phyloP scores from a whole-genome alignment of 2,113 vertebrate species.

The Microtus ochrogaster region DNA sequence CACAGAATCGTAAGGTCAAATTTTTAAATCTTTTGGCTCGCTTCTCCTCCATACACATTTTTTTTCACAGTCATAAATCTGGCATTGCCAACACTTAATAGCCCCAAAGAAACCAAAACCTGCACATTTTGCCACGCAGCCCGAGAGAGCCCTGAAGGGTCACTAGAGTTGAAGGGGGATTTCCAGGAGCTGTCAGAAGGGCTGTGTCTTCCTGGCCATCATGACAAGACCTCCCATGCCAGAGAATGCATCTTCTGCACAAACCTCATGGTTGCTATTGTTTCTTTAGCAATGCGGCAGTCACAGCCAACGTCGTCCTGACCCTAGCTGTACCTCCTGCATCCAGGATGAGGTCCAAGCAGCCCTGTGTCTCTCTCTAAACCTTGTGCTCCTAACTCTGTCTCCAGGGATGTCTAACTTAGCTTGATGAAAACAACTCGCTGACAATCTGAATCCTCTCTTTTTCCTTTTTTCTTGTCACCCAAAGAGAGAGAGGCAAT shows the following conservation, averaged over 20 bases:
- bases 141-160: not conserved
- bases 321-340: not conserved
- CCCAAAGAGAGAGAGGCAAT: slow-evolving; percentile 18
- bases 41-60: not conserved
- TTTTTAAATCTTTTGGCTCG: not conserved
- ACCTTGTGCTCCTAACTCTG: slow-evolving; percentile 30
- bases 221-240: not conserved
- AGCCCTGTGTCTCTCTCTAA: slow-evolving; percentile 38
- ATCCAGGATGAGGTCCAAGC: not conserved
- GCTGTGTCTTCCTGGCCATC: not conserved
- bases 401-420: slow-evolving; percentile 59
- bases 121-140: not conserved
- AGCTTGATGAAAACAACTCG: slow-evolving; percentile 51
- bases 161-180: not conserved
- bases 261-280: not conserved
- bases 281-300: not conserved
- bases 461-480: not conserved
- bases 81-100: not conserved
- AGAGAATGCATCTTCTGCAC: not conserved
- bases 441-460: slow-evolving; percentile 59
- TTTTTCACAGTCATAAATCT: not conserved
- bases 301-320: not conserved
- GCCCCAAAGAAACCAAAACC: not conserved
- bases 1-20: not conserved
- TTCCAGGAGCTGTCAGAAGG: not conserved